Base-by-base conservation (phyloP, 2,797 vertebrate genomes). In the Chanos chanos region DNA sequence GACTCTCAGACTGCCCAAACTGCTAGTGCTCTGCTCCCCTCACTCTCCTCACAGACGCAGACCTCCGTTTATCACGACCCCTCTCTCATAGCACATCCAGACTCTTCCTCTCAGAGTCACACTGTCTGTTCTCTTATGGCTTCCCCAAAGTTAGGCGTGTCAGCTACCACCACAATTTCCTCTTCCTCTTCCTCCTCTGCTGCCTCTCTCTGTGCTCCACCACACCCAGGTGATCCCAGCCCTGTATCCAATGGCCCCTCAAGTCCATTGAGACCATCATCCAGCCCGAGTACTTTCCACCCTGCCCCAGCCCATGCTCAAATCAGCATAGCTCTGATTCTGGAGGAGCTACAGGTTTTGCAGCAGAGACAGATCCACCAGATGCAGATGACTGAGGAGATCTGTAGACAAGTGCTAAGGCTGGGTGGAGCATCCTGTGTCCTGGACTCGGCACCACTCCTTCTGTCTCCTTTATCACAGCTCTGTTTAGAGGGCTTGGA, bases 341-440 rank as follows among this genome's bases (percentile, higher is more conserved):
- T 96, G 72, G 94, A 96, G 67, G 93, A 96, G 76, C 89, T 95
- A 8, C 82, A 91, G 10, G 90, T 94, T 55, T 78, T 96, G 22
- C 94, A 95, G 71, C 93, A 96, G 80, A 84, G 93, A 43, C 94
- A 96, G 79, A 94, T 95, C 63, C 92, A 94, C 71, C 94, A 96
- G 77, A 94, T 96, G 93, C 94, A 95, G 79, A 94, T 95, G 86
- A 94, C 93, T 0, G 92, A 95, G 64, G 93, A 95, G 79, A 95
- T 96, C 71, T 94, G 94, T 72, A 85, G 92, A 48, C 94, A 96
- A 75, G 92, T 96, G 25, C 78, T 95, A 34, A 86, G 92, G 44
- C 84, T 96, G 1, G 94, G 92, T 31, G 89, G 84, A 18, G 83
- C 80, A 3, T 83, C 88, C 25, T 89, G 85, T 50, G 68, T 77